Conservation (phyloP, 1,140 invertebrate species). For the Battus philenor region DNA sequence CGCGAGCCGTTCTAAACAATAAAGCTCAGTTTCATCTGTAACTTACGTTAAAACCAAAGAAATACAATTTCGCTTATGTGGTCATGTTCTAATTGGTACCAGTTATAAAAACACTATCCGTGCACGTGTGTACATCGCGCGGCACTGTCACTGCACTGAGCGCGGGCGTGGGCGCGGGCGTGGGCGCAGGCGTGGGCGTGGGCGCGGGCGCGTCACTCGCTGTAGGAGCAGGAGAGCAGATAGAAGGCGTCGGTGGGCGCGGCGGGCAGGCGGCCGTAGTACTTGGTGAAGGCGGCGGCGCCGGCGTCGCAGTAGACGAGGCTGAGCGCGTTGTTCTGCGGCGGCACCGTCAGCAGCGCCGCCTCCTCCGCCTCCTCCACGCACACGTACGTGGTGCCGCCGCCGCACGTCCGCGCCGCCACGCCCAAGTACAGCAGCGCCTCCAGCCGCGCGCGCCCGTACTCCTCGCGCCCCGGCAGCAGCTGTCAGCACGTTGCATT, state of each 20-base stretch:
- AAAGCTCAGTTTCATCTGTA: no score
- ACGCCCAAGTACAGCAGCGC: constrained; percentile 77
- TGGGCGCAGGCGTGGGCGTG: no score
- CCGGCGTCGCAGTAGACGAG: constrained; percentile 81
- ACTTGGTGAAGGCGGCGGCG: constrained; percentile 80
- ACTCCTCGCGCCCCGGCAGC: constrained; percentile 64
- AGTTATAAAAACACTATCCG: no score
- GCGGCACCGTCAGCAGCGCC: constrained; percentile 73
- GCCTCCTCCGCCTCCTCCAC: constrained; percentile 65
- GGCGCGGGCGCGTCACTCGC: constrained; percentile 57
- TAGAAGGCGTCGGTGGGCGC: constrained; percentile 67
- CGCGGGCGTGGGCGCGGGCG: no score
- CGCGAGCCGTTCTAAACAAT: no score
- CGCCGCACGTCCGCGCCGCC: constrained; percentile 56
- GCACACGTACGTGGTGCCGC: constrained; percentile 74
- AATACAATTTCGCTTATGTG: no score
- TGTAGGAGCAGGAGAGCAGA: constrained; percentile 75
- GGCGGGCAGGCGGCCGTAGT: constrained; percentile 76
- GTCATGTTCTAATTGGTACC: no score
- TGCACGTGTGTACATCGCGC: no score
- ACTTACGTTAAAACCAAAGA: no score
- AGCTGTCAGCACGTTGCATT: constrained; percentile 48
- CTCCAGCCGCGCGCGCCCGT: constrained; percentile 75
- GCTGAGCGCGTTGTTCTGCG: constrained; percentile 79
- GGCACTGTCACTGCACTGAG: no score